phyloP scores from a whole-genome alignment of 2,888 invertebrate genomes.

The Perizoma affinitatum region DNA sequence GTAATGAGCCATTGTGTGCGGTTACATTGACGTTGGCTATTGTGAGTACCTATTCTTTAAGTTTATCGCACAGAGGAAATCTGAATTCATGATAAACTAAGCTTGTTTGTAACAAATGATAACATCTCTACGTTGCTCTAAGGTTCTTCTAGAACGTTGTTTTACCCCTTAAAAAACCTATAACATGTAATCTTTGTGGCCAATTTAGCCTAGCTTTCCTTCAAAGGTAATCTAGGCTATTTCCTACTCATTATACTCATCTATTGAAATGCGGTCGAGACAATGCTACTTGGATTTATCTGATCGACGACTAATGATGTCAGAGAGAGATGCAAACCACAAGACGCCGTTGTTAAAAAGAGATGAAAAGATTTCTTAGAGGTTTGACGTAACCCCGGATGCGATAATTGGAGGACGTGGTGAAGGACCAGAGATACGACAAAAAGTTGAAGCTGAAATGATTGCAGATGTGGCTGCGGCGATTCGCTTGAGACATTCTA shows the following conservation, averaged over 20 bases:
- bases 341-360: conserved; percentile 3
- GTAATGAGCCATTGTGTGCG: conserved; percentile 48
- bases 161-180: too few species aligned
- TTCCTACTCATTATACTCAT: conserved; percentile 19
- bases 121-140: neutral
- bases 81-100: conserved; percentile 13
- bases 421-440: conserved; percentile 13
- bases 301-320: conserved; percentile 24
- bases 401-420: conserved; percentile 23
- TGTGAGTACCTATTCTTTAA: conserved; percentile 21
- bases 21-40: conserved; percentile 39
- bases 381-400: conserved; percentile 21
- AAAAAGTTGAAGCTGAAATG: conserved; percentile 26
- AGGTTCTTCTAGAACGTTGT: neutral
- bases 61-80: conserved; percentile 20
- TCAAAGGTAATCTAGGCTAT: conserved; percentile 4
- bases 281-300: conserved; percentile 25
- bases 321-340: conserved; percentile 17
- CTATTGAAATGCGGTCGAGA: conserved; percentile 20
- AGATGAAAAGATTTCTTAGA: conserved; percentile 8
- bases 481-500: conserved; percentile 18
- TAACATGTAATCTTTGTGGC: too few species aligned
- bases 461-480: conserved; percentile 10
- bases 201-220: too few species aligned
- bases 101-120: conserved; percentile 14